Evolutionary conservation across 1,140 invertebrate genomes (phyloP).

Genomic region (Babylonia areolata): DNA sequence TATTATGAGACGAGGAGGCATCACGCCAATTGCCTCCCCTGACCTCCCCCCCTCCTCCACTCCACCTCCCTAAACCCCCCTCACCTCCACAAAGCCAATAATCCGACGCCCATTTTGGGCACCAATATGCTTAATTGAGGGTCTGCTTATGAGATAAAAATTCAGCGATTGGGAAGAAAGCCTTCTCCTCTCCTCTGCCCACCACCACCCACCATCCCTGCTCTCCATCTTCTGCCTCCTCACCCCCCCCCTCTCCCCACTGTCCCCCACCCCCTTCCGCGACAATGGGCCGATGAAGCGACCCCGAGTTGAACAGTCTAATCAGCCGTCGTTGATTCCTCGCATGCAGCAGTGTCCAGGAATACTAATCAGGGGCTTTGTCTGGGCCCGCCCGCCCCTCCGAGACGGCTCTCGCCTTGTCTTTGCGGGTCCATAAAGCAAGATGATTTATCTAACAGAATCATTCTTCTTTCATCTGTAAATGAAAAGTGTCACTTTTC

Average conservation of each 20-base stretch:
- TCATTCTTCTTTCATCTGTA: slow-evolving; percentile 33
- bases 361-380: slow-evolving; percentile 40
- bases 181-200: background rate
- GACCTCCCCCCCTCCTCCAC: slow-evolving; percentile 8
- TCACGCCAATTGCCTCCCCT: slow-evolving; percentile 10
- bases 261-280: too few relatives aligned
- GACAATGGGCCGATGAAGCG: slow-evolving; percentile 27
- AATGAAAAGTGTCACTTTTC: slow-evolving; percentile 38
- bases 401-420: background rate
- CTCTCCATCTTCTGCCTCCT: too few relatives aligned
- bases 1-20: slow-evolving; percentile 32
- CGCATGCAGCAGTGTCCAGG: slow-evolving; percentile 35
- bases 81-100: slow-evolving; percentile 29
- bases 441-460: slow-evolving; percentile 40
- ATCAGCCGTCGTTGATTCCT: slow-evolving; percentile 37
- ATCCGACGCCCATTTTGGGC: slow-evolving; percentile 30
- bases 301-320: slow-evolving; percentile 32
- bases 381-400: background rate
- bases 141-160: slow-evolving; percentile 46
- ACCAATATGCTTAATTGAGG: slow-evolving; percentile 45
- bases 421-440: slow-evolving; percentile 19
- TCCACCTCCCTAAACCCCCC: background rate
- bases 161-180: slow-evolving; percentile 33
- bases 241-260: background rate
- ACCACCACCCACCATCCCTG: too few relatives aligned